These are phyloP conservation scores for Timema podura DNA, from an alignment of 2,888 invertebrate species.

Conservation along the genomic window DNA sequence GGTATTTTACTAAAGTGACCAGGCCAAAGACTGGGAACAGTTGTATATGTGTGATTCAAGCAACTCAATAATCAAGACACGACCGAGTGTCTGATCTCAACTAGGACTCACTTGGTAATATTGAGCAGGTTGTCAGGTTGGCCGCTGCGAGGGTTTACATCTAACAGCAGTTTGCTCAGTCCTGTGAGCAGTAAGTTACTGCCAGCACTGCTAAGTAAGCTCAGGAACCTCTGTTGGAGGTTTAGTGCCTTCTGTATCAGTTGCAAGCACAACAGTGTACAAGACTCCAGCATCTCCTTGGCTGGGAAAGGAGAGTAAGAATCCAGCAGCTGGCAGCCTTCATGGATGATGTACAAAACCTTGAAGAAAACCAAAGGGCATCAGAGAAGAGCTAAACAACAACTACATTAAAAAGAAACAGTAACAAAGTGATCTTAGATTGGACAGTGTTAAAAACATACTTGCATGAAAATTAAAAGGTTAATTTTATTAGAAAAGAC, in stretches of 20 bases:
- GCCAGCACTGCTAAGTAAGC: constrained; percentile 59
- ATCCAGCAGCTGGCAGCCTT: constrained; percentile 69
- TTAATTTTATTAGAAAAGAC: too few species aligned
- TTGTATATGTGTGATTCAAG: too few species aligned
- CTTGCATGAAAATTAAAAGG: too few species aligned
- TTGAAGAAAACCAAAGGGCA: constrained; percentile 24
- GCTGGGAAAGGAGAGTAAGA: constrained; percentile 63
- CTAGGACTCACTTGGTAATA: constrained; percentile 56
- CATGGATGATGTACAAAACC: constrained; percentile 67
- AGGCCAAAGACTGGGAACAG: too few species aligned
- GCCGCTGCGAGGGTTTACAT: constrained; percentile 69
- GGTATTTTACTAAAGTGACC: too few species aligned
- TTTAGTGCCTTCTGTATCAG: constrained; percentile 69
- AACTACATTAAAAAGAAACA: too few species aligned
- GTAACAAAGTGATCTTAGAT: too few species aligned
- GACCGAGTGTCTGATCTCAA: not conserved
- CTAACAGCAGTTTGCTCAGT: constrained; percentile 75
- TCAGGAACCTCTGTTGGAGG: constrained; percentile 69
- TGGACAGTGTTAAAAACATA: too few species aligned
- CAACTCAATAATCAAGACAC: too few species aligned
- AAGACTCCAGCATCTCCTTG: constrained; percentile 63
- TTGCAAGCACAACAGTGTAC: constrained; percentile 65
- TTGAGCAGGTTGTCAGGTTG: constrained; percentile 75
- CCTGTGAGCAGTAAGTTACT: constrained; percentile 67
- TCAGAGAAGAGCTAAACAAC: too few species aligned